Conservation (phyloP, 2,113 vertebrate genomes). For the Accipiter virgatus region DNA sequence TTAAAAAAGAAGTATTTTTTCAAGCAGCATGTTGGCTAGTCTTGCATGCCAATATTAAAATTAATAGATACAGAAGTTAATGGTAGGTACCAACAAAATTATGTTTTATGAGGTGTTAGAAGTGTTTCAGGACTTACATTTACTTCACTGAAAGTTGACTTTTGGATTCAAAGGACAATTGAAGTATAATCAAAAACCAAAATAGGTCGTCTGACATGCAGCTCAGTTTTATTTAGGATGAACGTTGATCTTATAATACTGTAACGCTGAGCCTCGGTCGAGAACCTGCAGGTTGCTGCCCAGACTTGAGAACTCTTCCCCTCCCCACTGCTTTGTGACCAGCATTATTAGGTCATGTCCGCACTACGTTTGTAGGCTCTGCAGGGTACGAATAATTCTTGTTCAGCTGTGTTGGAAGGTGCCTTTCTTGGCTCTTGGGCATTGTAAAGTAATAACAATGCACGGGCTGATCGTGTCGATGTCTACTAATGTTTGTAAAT, state of each 20-base stretch:
- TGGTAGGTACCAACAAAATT: slow-evolving; percentile 6
- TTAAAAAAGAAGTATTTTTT: neutral
- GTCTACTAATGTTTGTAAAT: neutral
- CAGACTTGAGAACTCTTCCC: neutral
- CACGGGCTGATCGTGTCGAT: rapidly evolving
- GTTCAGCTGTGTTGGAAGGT: neutral
- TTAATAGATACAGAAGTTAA: slow-evolving; percentile 9
- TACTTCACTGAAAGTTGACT: neutral
- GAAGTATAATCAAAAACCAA: neutral
- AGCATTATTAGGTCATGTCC: slow-evolving; percentile 28
- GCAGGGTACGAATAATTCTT: neutral
- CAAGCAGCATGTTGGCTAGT: neutral
- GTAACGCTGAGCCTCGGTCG: neutral
- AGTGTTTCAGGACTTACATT: neutral
- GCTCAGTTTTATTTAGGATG: neutral
- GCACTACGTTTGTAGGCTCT: neutral
- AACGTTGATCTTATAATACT: neutral
- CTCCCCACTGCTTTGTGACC: neutral
- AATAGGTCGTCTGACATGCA: neutral
- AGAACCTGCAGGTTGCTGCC: neutral
- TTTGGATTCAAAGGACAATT: neutral
- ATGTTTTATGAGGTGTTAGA: slow-evolving; percentile 35
- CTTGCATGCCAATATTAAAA: neutral
- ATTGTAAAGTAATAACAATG: neutral
- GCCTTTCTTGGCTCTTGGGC: neutral